phyloP scores from a whole-genome alignment of 2,797 vertebrate species.

The Varecia variegata region DNA sequence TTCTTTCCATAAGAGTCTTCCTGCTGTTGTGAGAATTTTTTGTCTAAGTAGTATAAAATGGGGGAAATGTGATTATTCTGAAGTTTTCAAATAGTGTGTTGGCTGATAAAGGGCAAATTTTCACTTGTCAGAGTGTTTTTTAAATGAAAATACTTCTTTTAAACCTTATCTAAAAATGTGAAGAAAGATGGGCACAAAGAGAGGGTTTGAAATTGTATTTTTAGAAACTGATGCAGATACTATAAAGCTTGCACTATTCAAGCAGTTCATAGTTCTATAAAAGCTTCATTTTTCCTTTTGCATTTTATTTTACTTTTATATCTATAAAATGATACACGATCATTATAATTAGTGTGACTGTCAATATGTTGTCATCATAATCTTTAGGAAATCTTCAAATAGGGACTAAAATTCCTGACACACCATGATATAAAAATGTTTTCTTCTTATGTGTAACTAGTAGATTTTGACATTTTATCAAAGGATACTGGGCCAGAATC shows the following conservation, averaged over 20 bases:
- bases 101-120: background rate
- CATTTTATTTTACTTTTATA: background rate
- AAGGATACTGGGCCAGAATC: background rate
- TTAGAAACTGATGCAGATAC: background rate
- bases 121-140: background rate
- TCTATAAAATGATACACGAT: background rate
- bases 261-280: background rate
- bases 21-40: background rate
- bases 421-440: background rate
- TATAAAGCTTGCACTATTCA: background rate
- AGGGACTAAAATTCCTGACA: background rate
- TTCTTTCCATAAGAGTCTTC: background rate
- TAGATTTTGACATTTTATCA: background rate
- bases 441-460: slow-evolving; percentile 7
- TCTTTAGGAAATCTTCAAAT: background rate
- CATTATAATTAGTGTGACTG: background rate
- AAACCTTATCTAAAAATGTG: background rate
- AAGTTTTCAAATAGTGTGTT: background rate
- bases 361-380: background rate
- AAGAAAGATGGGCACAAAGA: background rate
- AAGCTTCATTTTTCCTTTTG: background rate
- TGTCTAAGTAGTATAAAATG: background rate
- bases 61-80: background rate
- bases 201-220: background rate
- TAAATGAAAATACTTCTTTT: background rate